These are phyloP conservation scores for Amblyopsis hoosieri DNA, from an alignment of 2,797 vertebrate genomes.

Conservation along the genomic window DNA sequence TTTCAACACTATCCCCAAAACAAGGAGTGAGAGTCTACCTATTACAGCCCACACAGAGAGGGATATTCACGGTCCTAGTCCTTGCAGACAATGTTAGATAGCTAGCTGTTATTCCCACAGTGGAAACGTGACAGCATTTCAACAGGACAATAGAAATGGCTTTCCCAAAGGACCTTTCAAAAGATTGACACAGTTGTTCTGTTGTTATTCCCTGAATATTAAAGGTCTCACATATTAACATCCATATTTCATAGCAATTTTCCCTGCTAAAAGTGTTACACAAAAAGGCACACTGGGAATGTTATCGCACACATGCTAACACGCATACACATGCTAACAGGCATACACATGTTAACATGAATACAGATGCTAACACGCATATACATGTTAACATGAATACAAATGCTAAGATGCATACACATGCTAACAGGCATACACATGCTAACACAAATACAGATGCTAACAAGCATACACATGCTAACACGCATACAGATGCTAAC, in stretches of 20 bases:
- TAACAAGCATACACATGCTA: too few species aligned
- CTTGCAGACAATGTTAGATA: slow-evolving; percentile 59
- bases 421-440: too few species aligned
- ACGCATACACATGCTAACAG: too few species aligned
- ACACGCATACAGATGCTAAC: too few species aligned
- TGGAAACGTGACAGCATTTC: slow-evolving; percentile 68
- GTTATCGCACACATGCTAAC: background rate
- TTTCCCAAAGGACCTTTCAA: slow-evolving; percentile 59
- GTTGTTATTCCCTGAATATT: slow-evolving; percentile 56
- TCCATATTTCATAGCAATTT: slow-evolving; percentile 26
- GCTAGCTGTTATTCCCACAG: slow-evolving; percentile 67
- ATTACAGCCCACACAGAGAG: slow-evolving; percentile 39
- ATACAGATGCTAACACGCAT: too few species aligned
- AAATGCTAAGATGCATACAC: background rate
- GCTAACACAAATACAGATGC: too few species aligned
- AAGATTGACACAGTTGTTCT: slow-evolving; percentile 71
- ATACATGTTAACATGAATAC: slow-evolving; percentile 7
- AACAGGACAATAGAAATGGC: slow-evolving; percentile 69
- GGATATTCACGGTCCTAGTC: slow-evolving; percentile 53
- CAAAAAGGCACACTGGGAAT: background rate
- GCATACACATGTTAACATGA: too few species aligned
- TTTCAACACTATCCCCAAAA: slow-evolving; percentile 34
- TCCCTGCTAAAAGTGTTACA: background rate
- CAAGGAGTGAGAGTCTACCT: slow-evolving; percentile 31
- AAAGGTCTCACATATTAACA: slow-evolving; percentile 58